Evolutionary conservation across 2,888 invertebrate genomes (phyloP).

Genomic region (Drosophila merina): DNA sequence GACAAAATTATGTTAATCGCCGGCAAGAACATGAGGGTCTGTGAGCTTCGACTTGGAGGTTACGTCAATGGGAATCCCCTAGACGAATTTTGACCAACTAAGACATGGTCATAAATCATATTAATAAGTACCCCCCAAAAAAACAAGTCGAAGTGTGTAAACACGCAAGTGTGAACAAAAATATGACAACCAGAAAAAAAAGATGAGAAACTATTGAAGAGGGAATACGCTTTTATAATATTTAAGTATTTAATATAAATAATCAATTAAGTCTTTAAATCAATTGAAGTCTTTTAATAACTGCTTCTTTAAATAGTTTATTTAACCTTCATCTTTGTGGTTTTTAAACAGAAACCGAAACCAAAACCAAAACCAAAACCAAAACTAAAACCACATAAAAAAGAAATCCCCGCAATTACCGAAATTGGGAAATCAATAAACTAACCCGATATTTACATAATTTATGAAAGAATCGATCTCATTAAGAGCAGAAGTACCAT

Average conservation of each 20-base stretch:
- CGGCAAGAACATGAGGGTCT: slow-evolving; percentile 9
- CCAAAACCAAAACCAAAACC: no score
- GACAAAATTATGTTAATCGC: slow-evolving; percentile 19
- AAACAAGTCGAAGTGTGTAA: slow-evolving; percentile 11
- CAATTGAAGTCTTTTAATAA: no score
- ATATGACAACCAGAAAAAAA: no score
- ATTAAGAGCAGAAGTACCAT: background rate
- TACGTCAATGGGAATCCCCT: slow-evolving; percentile 30
- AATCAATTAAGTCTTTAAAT: background rate
- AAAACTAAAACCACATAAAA: background rate
- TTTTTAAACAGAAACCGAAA: no score
- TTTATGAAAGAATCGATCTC: background rate
- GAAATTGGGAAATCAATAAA: slow-evolving; percentile 3
- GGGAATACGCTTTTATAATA: background rate
- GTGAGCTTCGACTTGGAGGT: background rate
- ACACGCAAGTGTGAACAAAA: slow-evolving; percentile 22
- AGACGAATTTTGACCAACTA: slow-evolving; percentile 7
- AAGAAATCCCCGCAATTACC: slow-evolving; percentile 5
- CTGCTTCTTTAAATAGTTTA: no score
- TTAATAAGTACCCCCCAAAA: slow-evolving; percentile 2
- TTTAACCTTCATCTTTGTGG: no score
- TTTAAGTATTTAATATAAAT: no score
- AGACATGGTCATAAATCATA: slow-evolving; percentile 25
- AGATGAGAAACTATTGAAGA: background rate
- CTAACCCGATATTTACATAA: background rate